Evolutionary conservation across 2,797 vertebrate genomes (phyloP), one percentile per base, ranked within the genome.

Genomic region (Monodelphis domestica): DNA sequence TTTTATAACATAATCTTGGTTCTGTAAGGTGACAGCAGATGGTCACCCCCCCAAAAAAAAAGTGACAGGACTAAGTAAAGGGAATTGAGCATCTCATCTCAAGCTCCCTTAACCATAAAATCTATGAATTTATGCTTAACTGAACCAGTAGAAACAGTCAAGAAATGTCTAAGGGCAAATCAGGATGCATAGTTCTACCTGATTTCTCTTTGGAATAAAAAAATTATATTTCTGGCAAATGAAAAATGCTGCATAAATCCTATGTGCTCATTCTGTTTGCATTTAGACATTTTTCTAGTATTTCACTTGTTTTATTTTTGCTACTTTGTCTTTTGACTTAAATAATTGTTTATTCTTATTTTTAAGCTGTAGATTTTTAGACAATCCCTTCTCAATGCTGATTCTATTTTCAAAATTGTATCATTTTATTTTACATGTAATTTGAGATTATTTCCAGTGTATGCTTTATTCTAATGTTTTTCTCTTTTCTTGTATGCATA

Each of bases 51-150:
- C n/a, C n/a, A n/a, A n/a, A n/a, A n/a, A n/a, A 99, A 99, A 99
- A 99, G 98, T 97, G 94, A 97, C 95, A 98, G 98, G 97, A 98
- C 99, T 98, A 98, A 98, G 98, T 98, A 98, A 98, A 98, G 97
- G 98, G 97, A 98, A 99, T 98, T 98, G 97, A 96, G 98, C 98
- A 98, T 98, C 98, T 98, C 98, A 99, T 99, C 99, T 99, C 99
- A 99, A 98, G 99, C 99, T 99, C 98, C 98, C 96, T 99, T 99
- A 99, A 99, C 99, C 98, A 93, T 99, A 99, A 99, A 99, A 99
- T 99, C 99, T 99, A 98, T 98, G 99, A 98, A 98, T 99, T 99
- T 99, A 99, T 98, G 99, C 99, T 99, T 98, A 98, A 98, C 94
- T 96, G 98, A 98, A 97, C 96, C 54, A 98, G 98, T 97, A 98